These are phyloP conservation scores for Periplaneta americana DNA, from an alignment of 1,140 invertebrate genomes.

Conservation along the genomic window DNA sequence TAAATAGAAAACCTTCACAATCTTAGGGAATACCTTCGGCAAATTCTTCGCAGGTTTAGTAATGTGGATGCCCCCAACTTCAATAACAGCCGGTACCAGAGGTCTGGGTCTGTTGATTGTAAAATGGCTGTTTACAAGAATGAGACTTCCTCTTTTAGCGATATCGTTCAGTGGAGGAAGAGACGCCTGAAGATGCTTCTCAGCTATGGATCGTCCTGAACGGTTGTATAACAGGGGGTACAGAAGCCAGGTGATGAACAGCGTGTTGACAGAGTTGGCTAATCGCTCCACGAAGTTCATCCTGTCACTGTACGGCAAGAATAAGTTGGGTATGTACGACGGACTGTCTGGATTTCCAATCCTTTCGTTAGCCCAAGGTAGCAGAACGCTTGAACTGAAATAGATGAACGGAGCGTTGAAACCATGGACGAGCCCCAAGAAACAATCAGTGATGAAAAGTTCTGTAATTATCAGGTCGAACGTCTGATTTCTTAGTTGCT, in stretches of 20 bases:
- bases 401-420: slow-evolving; percentile 46
- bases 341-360: slow-evolving; percentile 36
- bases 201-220: not conserved
- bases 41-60: slow-evolving; percentile 7
- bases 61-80: slow-evolving; percentile 27
- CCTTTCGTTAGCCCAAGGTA: slow-evolving; percentile 45
- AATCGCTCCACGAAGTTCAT: slow-evolving; percentile 50
- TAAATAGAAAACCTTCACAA: too few species aligned
- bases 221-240: not conserved
- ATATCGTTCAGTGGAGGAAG: slow-evolving; percentile 22
- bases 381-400: slow-evolving; percentile 47
- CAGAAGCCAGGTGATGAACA: not conserved
- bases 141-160: slow-evolving; percentile 22
- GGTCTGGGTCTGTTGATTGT: slow-evolving; percentile 24
- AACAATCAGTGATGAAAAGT: slow-evolving; percentile 58
- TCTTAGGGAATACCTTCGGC: too few species aligned
- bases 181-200: not conserved
- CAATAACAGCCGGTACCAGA: slow-evolving; percentile 29
- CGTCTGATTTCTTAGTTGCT: slow-evolving; percentile 32
- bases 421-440: slow-evolving; percentile 42
- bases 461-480: slow-evolving; percentile 61
- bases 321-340: slow-evolving; percentile 33
- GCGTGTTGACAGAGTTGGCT: slow-evolving; percentile 35
- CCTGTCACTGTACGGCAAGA: slow-evolving; percentile 44
- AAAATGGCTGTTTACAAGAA: slow-evolving; percentile 29